Conservation (phyloP, 2,797 vertebrate genomes). For the Apogon talboti region DNA sequence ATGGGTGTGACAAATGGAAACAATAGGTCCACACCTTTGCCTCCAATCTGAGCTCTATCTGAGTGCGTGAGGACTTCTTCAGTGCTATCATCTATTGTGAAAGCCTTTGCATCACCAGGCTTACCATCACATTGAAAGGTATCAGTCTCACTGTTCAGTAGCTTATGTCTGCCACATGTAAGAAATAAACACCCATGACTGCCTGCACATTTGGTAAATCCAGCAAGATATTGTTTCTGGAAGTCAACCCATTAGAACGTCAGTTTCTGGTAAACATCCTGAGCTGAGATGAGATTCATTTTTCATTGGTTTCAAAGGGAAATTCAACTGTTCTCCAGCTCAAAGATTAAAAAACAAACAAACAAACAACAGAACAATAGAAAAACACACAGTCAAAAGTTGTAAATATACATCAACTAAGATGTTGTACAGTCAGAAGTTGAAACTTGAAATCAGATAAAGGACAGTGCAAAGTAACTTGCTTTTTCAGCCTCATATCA, state of each 20-base stretch:
- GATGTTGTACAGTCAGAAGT: no score
- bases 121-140: constrained; percentile 27
- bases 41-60: constrained; percentile 3
- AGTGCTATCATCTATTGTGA: constrained; percentile 20
- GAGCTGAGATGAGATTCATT: no score
- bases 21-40: constrained; percentile 37
- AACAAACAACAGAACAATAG: no score
- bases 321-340: no score
- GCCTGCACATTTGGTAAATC: constrained; percentile 2
- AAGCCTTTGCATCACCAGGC: not conserved
- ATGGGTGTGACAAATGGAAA: constrained; percentile 31
- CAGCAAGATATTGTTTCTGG: not conserved
- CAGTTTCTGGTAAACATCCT: not conserved
- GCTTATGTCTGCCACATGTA: constrained; percentile 13
- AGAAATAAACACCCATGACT: constrained; percentile 2
- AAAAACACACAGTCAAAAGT: no score
- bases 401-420: no score
- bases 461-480: no score
- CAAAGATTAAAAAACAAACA: no score
- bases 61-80: constrained; percentile 11
- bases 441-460: no score
- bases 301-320: no score
- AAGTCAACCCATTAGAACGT: not conserved
- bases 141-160: constrained; percentile 15
- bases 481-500: no score